Conservation (phyloP, 1,140 invertebrate genomes). For the Lineus longissimus region DNA sequence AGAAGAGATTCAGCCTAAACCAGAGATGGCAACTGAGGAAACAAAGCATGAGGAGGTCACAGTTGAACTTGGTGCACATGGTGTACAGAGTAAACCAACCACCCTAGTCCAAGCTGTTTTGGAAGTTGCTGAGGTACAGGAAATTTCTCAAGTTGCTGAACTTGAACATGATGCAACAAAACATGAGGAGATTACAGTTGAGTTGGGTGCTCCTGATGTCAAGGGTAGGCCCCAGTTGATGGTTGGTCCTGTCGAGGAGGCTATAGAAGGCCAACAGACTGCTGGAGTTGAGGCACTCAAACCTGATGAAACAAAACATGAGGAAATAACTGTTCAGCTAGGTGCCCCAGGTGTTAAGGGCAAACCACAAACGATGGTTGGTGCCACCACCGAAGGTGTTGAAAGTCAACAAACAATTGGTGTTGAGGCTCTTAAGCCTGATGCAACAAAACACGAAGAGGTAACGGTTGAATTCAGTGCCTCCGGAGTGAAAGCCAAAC, state of each 20-base stretch:
- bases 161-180: not conserved
- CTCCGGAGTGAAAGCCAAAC: not conserved
- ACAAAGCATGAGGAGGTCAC: slow-evolving; percentile 20
- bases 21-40: slow-evolving; percentile 13
- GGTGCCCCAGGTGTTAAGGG: slow-evolving; percentile 5
- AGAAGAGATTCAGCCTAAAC: slow-evolving; percentile 21
- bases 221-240: not conserved
- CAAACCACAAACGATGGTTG: not conserved
- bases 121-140: slow-evolving; percentile 6
- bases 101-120: slow-evolving; percentile 7
- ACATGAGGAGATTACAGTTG: slow-evolving; percentile 2
- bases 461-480: slow-evolving; percentile 14
- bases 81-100: slow-evolving; percentile 15
- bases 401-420: not conserved
- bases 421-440: slow-evolving; percentile 15
- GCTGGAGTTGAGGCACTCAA: slow-evolving; percentile 3
- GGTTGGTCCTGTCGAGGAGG: slow-evolving; percentile 1
- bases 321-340: slow-evolving; percentile 10
- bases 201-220: not conserved
- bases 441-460: slow-evolving; percentile 11
- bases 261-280: not conserved
- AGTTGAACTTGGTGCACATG: slow-evolving; percentile 1
- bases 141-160: slow-evolving; percentile 12
- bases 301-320: slow-evolving; percentile 17
- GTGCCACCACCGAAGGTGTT: not conserved